Conservation (phyloP, 2,113 vertebrate genomes). For the Sminthopsis crassicaudata region DNA sequence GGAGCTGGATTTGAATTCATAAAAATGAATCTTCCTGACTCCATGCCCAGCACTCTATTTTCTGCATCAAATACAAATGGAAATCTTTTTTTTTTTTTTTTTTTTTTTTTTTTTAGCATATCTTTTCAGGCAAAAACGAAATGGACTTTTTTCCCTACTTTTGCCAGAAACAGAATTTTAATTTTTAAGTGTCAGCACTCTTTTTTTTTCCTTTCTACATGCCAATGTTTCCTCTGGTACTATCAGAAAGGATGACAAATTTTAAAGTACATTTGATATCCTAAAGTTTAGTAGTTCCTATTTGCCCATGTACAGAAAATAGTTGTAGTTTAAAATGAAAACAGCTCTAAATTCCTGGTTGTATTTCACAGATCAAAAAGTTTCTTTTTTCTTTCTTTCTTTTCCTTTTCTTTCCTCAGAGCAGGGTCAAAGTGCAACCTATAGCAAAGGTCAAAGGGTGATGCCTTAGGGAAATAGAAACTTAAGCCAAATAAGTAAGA, state of each 20-base stretch:
- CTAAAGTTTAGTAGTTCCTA: background rate
- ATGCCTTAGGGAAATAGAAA: slow-evolving; percentile 44
- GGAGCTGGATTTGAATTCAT: background rate
- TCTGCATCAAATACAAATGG: background rate
- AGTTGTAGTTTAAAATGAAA: background rate
- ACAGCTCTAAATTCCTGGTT: background rate
- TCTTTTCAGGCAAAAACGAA: background rate
- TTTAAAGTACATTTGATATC: background rate
- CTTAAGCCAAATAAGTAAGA: slow-evolving; percentile 62
- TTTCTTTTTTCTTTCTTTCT: slow-evolving; percentile 46
- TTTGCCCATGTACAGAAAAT: background rate
- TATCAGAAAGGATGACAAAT: background rate
- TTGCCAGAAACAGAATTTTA: background rate
- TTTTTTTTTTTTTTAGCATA: background rate
- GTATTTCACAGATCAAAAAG: slow-evolving; percentile 11
- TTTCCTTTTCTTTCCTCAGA: slow-evolving; percentile 39
- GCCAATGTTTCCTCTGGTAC: background rate
- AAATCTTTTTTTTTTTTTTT: background rate
- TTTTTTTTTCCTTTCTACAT: background rate
- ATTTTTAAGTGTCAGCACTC: background rate
- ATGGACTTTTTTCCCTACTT: background rate
- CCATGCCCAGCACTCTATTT: background rate
- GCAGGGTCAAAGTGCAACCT: slow-evolving; percentile 41
- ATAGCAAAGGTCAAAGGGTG: slow-evolving; percentile 42
- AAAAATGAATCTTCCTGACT: background rate